A percentile compares a stretch with the other conserved stretches of the same genome.
Conservation (phyloP, 2,797 vertebrate genomes). For the Micropoecilia bifurca region DNA sequence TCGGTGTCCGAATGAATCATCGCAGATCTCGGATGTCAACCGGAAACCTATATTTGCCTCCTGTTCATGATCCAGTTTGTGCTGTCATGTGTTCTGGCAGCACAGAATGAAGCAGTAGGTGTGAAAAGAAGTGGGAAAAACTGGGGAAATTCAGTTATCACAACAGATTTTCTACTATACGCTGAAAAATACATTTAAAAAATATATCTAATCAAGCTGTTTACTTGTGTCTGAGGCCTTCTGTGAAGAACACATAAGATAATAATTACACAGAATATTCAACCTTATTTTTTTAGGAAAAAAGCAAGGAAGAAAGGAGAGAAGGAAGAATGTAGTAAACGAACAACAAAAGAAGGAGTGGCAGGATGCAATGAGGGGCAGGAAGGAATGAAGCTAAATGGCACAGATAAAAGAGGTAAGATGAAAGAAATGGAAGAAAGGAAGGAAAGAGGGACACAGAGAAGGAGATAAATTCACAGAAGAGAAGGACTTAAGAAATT, state of each 20-base stretch:
- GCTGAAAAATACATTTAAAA: neutral
- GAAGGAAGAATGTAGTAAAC: neutral
- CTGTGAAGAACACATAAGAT: neutral
- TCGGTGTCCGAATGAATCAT: slow-evolving; percentile 62
- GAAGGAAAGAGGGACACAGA: neutral
- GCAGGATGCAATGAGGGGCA: neutral
- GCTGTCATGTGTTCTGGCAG: slow-evolving; percentile 42
- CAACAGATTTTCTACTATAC: neutral
- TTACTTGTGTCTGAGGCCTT: neutral
- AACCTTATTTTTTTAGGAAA: neutral
- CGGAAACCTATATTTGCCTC: slow-evolving; percentile 53
- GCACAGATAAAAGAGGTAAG: neutral
- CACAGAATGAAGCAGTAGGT: slow-evolving; percentile 34
- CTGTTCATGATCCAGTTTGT: slow-evolving; percentile 57
- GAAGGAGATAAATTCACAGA: neutral
- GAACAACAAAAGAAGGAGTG: neutral
- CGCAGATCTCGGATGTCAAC: slow-evolving; percentile 28
- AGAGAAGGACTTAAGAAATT: neutral
- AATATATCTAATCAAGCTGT: neutral
- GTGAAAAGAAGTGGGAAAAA: slow-evolving; percentile 33
- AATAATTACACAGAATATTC: neutral
- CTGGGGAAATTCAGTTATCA: slow-evolving; percentile 3
- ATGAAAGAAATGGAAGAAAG: neutral
- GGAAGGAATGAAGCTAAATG: neutral
- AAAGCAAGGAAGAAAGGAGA: neutral